phyloP scores from a whole-genome alignment of 1,140 invertebrate species.

The Drosophila dunni region DNA sequence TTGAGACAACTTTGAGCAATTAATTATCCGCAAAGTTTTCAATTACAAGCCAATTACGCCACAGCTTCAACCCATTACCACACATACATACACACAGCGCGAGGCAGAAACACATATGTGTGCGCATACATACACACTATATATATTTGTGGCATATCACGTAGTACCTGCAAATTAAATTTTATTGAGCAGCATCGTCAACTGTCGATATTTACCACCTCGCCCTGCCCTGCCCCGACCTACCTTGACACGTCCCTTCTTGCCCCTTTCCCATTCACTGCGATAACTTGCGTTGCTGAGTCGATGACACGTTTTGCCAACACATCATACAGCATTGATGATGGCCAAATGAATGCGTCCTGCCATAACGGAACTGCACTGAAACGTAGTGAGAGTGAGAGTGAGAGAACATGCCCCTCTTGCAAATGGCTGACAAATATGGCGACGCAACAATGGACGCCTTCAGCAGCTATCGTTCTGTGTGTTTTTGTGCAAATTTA shows the following conservation, averaged over 20 bases:
- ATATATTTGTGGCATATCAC: conserved; percentile 18
- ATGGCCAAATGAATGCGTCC: conserved; percentile 66
- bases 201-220: conserved; percentile 3
- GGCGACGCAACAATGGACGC: conserved; percentile 43
- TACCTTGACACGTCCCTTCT: background rate
- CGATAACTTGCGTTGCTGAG: conserved; percentile 17
- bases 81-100: background rate
- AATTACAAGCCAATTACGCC: conserved; percentile 76
- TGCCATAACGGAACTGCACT: conserved; percentile 65
- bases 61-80: conserved; percentile 45
- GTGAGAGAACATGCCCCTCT: conserved; percentile 15
- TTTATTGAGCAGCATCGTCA: conserved; percentile 60
- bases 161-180: conserved; percentile 48
- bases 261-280: background rate
- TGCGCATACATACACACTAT: background rate
- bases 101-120: background rate
- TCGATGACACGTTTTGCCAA: conserved; percentile 75
- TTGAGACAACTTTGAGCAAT: conserved; percentile 72
- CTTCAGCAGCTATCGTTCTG: conserved; percentile 8
- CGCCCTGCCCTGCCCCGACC: background rate
- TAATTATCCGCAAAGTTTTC: conserved; percentile 80
- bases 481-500: conserved; percentile 70
- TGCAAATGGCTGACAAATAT: conserved; percentile 67
- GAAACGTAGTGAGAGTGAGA: background rate
- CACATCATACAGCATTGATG: conserved; percentile 68